Evolutionary conservation across 2,888 invertebrate genomes (phyloP), one percentile per base, ranked within the genome.

Genomic region (Lamellibrachia satsuma): DNA sequence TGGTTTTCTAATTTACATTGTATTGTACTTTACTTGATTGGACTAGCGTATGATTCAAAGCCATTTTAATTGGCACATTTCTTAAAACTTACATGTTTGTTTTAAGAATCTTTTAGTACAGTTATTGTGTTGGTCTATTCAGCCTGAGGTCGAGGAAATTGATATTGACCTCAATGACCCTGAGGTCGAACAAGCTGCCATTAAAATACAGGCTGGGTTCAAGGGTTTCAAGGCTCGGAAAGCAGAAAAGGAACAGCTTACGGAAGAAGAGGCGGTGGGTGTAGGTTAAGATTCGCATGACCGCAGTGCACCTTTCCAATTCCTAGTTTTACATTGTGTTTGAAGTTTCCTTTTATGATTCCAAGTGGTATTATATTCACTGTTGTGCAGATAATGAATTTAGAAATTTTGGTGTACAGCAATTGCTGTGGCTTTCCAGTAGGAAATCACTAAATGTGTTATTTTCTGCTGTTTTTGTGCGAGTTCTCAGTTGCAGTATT

Each of bases 161-260:
- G 94, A 95, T 91, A 95, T 95, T 90, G 95, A 95, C 93, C 93
- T 94, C 91, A 93, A 92, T 92, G 94, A 95, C 92, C 94, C 94
- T 2, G 94, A 95, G 90, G 94, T 94, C 2, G 93, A 93, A 8
- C 94, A 95, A 51, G 96, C 96, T 7, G 96, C 96, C 3, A 93
- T 95, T 90, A 96, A 95, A 93, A 96, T 96, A 92, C 96, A 96
- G 94, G 95, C 96, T 39, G 95, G 96, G 55, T 96, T 96, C 95
- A 94, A 95, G 92, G 96, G 96, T 91, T 95, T 94, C 75, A 15
- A 75, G 75, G 6, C 75, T 75, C 75, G 75, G 75, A 75, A 75
- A 75, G 75, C 75, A 15, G 75, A n/a, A 75, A 75, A 75, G 0
- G 75, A 75, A 75, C 75, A 0, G 22, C 22, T 75, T 2, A 22